These are phyloP conservation scores for Brachypteracias leptosomus DNA, from an alignment of 2,113 vertebrate species.

Conservation along the genomic window DNA sequence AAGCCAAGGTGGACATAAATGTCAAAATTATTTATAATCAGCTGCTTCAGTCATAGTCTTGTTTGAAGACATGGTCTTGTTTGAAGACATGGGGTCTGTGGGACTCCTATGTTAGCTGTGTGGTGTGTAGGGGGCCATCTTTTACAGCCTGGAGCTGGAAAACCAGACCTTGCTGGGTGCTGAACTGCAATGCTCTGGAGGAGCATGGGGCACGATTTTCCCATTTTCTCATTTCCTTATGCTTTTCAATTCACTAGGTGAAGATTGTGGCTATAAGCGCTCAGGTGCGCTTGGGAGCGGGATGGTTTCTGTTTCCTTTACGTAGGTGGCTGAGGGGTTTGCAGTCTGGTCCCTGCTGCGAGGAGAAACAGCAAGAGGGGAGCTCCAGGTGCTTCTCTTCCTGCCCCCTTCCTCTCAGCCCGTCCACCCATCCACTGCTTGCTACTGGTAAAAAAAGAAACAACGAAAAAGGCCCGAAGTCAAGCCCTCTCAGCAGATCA, in stretches of 20 bases:
- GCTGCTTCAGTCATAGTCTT: background rate
- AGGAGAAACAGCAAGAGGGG: background rate
- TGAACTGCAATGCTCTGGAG: background rate
- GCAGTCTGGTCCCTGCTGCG: accelerated
- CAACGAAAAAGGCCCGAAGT: background rate
- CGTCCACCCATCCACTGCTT: background rate
- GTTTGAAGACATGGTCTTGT: background rate
- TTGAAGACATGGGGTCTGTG: background rate
- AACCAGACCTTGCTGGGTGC: background rate
- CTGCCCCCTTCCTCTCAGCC: background rate
- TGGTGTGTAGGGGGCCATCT: background rate
- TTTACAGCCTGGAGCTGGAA: background rate
- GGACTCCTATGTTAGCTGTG: background rate
- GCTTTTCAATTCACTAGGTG: background rate
- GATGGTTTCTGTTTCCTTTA: background rate
- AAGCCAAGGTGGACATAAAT: background rate
- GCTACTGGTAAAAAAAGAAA: background rate
- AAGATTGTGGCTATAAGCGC: background rate
- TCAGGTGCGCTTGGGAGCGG: background rate
- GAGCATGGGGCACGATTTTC: background rate
- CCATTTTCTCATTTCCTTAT: background rate
- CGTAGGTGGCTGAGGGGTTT: accelerated
- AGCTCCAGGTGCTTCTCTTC: background rate
- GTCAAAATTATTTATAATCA: background rate
- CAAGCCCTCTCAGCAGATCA: background rate